phyloP scores from a whole-genome alignment of 2,113 vertebrate species.

The Enhydra lutris region DNA sequence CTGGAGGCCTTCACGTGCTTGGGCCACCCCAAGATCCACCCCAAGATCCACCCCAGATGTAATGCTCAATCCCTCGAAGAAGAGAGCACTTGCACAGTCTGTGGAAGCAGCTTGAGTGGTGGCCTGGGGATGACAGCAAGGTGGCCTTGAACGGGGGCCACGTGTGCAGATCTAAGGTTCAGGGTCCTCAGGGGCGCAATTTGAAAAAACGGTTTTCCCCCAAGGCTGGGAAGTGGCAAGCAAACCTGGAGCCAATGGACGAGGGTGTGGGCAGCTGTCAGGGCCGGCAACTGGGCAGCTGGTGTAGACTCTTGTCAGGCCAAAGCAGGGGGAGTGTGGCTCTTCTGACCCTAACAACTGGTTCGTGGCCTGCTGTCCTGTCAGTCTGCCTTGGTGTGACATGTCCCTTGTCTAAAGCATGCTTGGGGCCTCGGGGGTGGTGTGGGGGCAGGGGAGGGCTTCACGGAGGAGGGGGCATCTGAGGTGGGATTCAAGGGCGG shows the following conservation, averaged over 20 bases:
- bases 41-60: not conserved
- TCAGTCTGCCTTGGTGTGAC: rapidly evolving
- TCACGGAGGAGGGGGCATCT: rapidly evolving
- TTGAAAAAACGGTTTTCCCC: not conserved
- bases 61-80: not conserved
- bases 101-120: rapidly evolving
- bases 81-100: rapidly evolving
- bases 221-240: not conserved
- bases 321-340: not conserved
- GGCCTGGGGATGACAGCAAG: not conserved
- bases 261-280: rapidly evolving
- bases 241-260: not conserved
- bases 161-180: rapidly evolving
- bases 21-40: not conserved
- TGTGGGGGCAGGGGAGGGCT: rapidly evolving
- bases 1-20: too few species aligned
- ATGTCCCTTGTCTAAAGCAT: rapidly evolving
- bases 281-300: rapidly evolving
- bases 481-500: not conserved
- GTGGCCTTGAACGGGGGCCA: not conserved
- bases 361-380: rapidly evolving
- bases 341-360: not conserved
- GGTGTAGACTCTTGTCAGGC: rapidly evolving
- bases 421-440: not conserved
- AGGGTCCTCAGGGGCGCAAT: not conserved